Evolutionary conservation across 2,888 invertebrate genomes (phyloP).

Genomic region (Drosophila rubida): DNA sequence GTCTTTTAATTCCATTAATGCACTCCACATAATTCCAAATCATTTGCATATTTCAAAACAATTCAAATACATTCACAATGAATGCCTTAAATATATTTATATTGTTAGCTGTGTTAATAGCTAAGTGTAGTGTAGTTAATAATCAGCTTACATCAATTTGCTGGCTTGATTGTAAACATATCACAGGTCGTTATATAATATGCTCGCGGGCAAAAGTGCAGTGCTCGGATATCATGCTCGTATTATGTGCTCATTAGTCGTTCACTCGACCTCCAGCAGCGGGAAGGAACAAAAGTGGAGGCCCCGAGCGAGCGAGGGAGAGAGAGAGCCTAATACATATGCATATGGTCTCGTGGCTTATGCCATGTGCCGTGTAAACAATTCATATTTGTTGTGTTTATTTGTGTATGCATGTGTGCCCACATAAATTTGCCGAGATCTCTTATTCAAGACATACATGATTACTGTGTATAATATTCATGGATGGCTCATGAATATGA

Average conservation of each 20-base stretch:
- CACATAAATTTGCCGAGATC: constrained; percentile 31
- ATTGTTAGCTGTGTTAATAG: too few species aligned
- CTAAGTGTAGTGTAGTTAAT: too few species aligned
- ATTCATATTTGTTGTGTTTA: constrained; percentile 11
- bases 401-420: constrained; percentile 6
- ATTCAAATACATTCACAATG: too few species aligned
- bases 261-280: not conserved
- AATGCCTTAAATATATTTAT: too few species aligned
- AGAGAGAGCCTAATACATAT: not conserved
- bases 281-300: not conserved
- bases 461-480: constrained; percentile 14
- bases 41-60: too few species aligned
- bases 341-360: not conserved
- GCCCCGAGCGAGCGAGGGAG: not conserved
- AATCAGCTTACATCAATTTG: too few species aligned
- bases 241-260: constrained; percentile 10
- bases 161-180: too few species aligned
- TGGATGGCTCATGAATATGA: constrained; percentile 50
- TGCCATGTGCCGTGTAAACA: constrained; percentile 1
- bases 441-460: constrained; percentile 24
- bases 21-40: too few species aligned
- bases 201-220: constrained; percentile 6
- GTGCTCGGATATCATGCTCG: not conserved
- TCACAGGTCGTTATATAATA: not conserved
- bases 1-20: too few species aligned